phyloP scores from a whole-genome alignment of 2,888 invertebrate genomes.

The Melanchra persicariae region DNA sequence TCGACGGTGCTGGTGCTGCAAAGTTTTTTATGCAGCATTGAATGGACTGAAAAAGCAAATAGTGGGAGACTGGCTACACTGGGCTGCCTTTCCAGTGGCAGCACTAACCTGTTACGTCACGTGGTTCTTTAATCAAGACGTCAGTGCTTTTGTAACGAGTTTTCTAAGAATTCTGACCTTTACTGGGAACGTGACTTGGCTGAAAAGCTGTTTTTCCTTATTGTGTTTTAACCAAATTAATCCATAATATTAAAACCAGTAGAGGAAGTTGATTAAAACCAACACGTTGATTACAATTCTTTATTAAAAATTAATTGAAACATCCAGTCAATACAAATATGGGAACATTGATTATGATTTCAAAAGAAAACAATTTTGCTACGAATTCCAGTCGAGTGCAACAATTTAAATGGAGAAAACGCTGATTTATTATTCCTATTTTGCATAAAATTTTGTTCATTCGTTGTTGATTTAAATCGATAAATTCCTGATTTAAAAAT shows the following conservation, averaged over 20 bases:
- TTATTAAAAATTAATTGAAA: slow-evolving; percentile 85
- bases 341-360: slow-evolving; percentile 72
- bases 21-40: too few relatives aligned
- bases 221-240: background rate
- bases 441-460: background rate
- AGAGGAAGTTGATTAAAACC: slow-evolving; percentile 24
- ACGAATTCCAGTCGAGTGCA: slow-evolving; percentile 54
- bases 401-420: slow-evolving; percentile 9
- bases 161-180: too few relatives aligned
- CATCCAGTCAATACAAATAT: slow-evolving; percentile 79
- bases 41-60: too few relatives aligned
- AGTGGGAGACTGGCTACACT: background rate
- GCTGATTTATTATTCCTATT: background rate
- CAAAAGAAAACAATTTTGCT: slow-evolving; percentile 48
- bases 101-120: background rate
- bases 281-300: slow-evolving; percentile 76
- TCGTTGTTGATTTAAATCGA: slow-evolving; percentile 8
- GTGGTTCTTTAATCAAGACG: background rate
- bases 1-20: background rate
- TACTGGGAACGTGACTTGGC: background rate
- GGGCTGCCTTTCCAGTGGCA: background rate
- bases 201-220: background rate
- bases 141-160: background rate
- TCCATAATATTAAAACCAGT: background rate
- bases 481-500: background rate